Evolutionary conservation across 2,113 vertebrate species (phyloP).

Genomic region (Gyps fulvus): DNA sequence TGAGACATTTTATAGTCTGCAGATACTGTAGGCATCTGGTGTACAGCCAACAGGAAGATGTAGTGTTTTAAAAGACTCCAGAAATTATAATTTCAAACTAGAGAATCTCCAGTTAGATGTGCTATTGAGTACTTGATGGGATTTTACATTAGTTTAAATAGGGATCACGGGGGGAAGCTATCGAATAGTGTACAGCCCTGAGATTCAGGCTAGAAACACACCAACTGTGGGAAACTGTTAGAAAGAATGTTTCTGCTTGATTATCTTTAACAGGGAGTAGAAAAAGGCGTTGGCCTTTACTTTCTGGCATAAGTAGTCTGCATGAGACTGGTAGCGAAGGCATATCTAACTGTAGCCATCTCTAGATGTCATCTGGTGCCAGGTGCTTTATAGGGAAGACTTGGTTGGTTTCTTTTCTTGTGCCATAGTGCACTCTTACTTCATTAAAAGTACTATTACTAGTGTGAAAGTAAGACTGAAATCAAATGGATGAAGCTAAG

Average conservation of each 20-base stretch:
- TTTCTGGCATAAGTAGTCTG: not conserved
- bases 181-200: not conserved
- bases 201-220: not conserved
- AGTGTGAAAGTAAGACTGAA: not conserved
- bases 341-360: not conserved
- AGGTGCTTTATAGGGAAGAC: not conserved
- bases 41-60: slow-evolving; percentile 56
- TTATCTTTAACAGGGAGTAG: not conserved
- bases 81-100: not conserved
- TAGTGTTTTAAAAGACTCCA: not conserved
- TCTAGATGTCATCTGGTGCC: not conserved
- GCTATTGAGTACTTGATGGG: not conserved
- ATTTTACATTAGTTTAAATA: not conserved
- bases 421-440: rapidly evolving
- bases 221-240: not conserved
- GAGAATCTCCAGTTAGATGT: not conserved
- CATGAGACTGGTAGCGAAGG: not conserved
- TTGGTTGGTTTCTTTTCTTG: not conserved
- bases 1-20: slow-evolving; percentile 53
- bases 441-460: not conserved
- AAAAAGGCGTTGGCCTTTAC: not conserved
- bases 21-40: slow-evolving; percentile 57
- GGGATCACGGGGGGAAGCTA: not conserved
- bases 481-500: not conserved
- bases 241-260: not conserved